phyloP scores from a whole-genome alignment of 2,113 vertebrate species.

The Bucco capensis region DNA sequence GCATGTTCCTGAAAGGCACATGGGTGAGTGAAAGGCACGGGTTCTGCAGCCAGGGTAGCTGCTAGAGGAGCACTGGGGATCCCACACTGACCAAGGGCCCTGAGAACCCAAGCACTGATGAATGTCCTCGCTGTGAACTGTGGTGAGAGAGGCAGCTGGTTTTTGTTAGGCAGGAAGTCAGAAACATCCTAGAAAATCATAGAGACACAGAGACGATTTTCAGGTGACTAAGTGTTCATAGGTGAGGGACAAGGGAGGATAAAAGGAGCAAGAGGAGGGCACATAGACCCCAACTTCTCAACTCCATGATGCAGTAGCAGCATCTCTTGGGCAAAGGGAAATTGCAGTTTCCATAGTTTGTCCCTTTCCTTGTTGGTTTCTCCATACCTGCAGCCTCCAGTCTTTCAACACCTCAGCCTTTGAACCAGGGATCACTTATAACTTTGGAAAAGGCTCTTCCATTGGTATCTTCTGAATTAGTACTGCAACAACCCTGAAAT shows the following conservation, averaged over 20 bases:
- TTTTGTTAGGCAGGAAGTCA: background rate
- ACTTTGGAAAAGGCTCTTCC: background rate
- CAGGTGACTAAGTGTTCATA: background rate
- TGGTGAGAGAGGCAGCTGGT: background rate
- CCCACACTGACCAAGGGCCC: background rate
- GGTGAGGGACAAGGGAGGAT: background rate
- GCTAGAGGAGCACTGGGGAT: background rate
- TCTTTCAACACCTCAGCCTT: background rate
- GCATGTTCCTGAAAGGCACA: background rate
- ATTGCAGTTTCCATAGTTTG: background rate
- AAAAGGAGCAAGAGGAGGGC: background rate
- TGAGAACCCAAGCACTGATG: background rate
- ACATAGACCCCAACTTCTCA: background rate
- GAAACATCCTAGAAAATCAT: background rate
- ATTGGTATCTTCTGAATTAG: background rate
- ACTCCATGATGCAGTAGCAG: accelerated
- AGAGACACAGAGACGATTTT: background rate
- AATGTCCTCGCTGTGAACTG: background rate
- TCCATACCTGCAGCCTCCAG: background rate
- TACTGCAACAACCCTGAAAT: background rate
- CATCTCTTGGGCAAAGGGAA: background rate
- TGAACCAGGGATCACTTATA: background rate
- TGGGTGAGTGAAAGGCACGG: background rate
- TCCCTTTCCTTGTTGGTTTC: background rate
- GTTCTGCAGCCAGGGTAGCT: background rate